phyloP scores from a whole-genome alignment of 2,888 invertebrate genomes.

The Ormyrus thymus region DNA sequence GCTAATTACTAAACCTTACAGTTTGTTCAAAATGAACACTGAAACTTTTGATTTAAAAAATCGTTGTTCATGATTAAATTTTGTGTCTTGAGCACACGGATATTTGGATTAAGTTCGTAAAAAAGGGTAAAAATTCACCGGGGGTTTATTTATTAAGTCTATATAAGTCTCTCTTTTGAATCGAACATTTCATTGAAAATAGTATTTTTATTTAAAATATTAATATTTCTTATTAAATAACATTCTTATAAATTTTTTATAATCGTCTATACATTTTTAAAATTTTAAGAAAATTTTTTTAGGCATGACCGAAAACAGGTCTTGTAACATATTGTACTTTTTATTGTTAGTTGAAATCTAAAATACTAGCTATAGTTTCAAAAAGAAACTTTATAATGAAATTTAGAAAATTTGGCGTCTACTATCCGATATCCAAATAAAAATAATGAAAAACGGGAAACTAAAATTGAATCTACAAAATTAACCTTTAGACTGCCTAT shows the following conservation, averaged over 20 bases:
- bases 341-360: neutral
- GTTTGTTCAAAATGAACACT: constrained; percentile 26
- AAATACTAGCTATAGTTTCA: neutral
- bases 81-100: neutral
- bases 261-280: too few species aligned
- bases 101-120: constrained; percentile 11
- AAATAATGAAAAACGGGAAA: too few species aligned
- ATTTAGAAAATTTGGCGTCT: too few species aligned
- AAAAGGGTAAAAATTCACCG: constrained; percentile 19
- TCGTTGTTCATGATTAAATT: constrained; percentile 1
- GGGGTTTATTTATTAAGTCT: constrained; percentile 16
- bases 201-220: neutral
- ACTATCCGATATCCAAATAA: too few species aligned
- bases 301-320: too few species aligned
- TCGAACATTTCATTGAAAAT: constrained; percentile 25
- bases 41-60: constrained; percentile 25
- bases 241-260: too few species aligned
- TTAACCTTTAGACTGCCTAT: too few species aligned
- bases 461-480: too few species aligned
- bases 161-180: neutral
- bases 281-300: too few species aligned
- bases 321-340: too few species aligned
- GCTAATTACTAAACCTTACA: constrained; percentile 22
- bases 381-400: too few species aligned
- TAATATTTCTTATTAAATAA: too few species aligned